phyloP scores from a whole-genome alignment of 2,888 invertebrate genomes.

The Oligia fasciuncula region DNA sequence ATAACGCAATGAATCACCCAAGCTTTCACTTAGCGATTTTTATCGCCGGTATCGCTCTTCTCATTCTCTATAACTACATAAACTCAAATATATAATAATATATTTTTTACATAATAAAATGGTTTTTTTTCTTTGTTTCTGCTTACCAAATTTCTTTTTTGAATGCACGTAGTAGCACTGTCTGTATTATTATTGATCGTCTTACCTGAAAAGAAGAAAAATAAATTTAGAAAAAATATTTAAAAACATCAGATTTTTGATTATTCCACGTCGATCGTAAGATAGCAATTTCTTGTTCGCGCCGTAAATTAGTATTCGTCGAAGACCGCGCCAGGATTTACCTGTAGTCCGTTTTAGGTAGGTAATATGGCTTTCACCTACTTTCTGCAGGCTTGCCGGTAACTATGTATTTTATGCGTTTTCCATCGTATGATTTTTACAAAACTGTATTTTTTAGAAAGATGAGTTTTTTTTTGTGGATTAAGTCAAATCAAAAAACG shows the following conservation, averaged over 20 bases:
- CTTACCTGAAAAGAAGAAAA: constrained; percentile 39
- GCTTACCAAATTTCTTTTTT: constrained; percentile 17
- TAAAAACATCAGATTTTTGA: background rate
- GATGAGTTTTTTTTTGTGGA: too few species aligned
- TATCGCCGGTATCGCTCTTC: background rate
- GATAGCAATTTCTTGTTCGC: background rate
- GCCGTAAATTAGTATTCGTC: background rate
- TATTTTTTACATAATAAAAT: background rate
- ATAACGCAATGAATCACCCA: background rate
- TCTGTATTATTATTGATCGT: background rate
- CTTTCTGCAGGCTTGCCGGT: constrained; percentile 5
- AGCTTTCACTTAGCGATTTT: background rate
- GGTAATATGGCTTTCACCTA: constrained; percentile 15
- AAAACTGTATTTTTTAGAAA: background rate
- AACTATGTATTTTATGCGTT: background rate
- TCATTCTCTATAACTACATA: background rate
- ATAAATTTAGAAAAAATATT: background rate
- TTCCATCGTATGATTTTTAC: background rate
- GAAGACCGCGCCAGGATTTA: constrained; percentile 8
- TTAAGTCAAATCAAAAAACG: background rate
- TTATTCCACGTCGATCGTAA: background rate
- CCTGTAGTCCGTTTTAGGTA: background rate
- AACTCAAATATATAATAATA: background rate
- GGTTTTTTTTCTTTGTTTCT: background rate
- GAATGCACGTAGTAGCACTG: background rate